phyloP scores from a whole-genome alignment of 2,888 invertebrate genomes.

The Lepidochitona cinerea region DNA sequence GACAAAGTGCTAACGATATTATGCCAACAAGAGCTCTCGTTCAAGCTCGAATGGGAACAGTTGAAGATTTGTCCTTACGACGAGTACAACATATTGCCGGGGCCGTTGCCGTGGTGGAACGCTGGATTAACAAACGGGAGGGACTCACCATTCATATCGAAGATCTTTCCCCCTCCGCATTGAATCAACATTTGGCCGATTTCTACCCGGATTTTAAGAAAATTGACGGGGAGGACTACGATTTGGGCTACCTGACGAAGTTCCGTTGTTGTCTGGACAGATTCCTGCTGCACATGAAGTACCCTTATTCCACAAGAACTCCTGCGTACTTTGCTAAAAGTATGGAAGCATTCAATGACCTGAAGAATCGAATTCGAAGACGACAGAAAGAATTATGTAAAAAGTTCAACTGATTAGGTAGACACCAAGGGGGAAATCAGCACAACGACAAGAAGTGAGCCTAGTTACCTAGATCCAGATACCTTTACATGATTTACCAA shows the following conservation, averaged over 20 bases:
- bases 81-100: not conserved
- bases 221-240: not conserved
- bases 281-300: not conserved
- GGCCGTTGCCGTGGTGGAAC: not conserved
- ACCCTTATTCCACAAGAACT: not conserved
- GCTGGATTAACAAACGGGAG: not conserved
- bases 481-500: no score
- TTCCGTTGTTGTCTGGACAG: not conserved
- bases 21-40: no score
- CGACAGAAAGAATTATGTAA: no score
- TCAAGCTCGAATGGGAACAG: no score
- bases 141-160: not conserved
- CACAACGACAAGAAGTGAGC: no score
- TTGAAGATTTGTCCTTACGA: no score
- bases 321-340: not conserved
- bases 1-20: no score
- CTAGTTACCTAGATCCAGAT: no score
- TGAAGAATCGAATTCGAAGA: not conserved
- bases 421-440: no score
- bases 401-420: no score
- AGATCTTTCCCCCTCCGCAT: not conserved
- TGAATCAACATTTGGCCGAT: not conserved
- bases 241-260: not conserved
- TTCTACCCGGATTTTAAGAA: not conserved
- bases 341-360: not conserved